phyloP scores from a whole-genome alignment of 23 tunicate species.

The Halocynthia aurantium region DNA sequence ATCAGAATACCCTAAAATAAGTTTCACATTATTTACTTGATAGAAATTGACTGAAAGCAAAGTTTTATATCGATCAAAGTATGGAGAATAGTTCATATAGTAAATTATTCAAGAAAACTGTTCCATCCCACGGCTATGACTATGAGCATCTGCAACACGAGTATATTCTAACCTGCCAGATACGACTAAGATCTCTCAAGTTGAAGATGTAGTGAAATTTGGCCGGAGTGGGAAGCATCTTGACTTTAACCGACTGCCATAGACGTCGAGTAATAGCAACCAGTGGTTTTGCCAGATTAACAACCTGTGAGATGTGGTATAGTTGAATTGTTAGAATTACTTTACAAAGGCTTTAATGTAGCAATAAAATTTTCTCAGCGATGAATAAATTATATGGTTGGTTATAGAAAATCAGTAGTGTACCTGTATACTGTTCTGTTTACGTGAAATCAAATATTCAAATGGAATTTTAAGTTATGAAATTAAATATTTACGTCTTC shows the following conservation, averaged over 20 bases:
- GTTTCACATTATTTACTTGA: not conserved
- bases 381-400: not conserved
- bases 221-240: constrained; percentile 99
- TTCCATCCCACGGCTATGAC: not conserved
- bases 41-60: not conserved
- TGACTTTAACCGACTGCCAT: constrained; percentile 93
- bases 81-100: not conserved
- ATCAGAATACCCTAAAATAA: constrained; percentile 63
- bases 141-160: not conserved
- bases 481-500: constrained; percentile 28
- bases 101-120: not conserved
- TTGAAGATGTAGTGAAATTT: constrained; percentile 99
- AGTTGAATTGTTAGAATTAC: not conserved
- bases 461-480: no score
- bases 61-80: not conserved
- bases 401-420: not conserved
- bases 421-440: no score
- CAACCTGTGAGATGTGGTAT: constrained; percentile 27
- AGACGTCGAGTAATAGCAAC: constrained; percentile 79
- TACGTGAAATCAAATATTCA: no score
- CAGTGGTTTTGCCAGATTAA: constrained; percentile 45
- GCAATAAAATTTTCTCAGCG: not conserved
- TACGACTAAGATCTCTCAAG: constrained; percentile 95
- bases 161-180: constrained; percentile 90
- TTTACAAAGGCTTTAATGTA: not conserved